Base-by-base conservation (phyloP, 2,797 vertebrate genomes). In the Labroides dimidiatus region DNA sequence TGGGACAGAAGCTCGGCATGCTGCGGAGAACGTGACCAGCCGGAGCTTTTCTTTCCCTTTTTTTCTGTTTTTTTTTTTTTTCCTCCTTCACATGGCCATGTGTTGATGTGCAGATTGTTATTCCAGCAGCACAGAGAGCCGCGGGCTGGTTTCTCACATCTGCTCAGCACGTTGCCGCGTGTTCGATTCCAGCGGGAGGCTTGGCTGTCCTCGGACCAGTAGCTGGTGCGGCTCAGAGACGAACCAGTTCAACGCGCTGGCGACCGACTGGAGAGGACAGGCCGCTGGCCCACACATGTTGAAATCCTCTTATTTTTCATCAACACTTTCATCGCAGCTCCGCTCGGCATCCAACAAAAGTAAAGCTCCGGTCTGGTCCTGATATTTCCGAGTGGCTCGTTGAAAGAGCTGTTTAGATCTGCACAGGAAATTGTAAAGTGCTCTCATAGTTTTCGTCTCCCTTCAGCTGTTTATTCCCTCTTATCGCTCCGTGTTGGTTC, bases 401-500 rank as follows among this genome's bases (percentile, higher is more conserved):
- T 80, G 77, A 82, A 75, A 73, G 48, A 80, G 68, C 50, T 82
- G 73, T 87, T 88, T 81, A 58, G 69, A 66, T 80, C 58, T 82
- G 69, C 72, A 77, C 68, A 77, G 81, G 62, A 80, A 75, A 36
- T 58, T 66, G 64, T 54, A 62, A 74, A 69, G 20, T 76, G 64
- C 69, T 39, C 13, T 4, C 15, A 43, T 66, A 44, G 52, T 54
- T 42, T 66, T 71, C 16, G 0, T 57, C 61, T 65, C 41, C 71
- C 58, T 39, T 67, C 75, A 70, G 85, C 75, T 84, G 75, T 83
- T 84, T 73, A 65, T 57, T 53, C 66, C 37, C 69, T 72, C n/a
- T 75, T 45, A 66, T 75, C 63, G 45, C 51, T 51, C 72, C 72
- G 56, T 75, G 65, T 77, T 67, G 52, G 20, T 74, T 81, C 56